These are phyloP conservation scores for Uromys caudimaculatus DNA, from an alignment of 2,797 vertebrate species.

Conservation along the genomic window DNA sequence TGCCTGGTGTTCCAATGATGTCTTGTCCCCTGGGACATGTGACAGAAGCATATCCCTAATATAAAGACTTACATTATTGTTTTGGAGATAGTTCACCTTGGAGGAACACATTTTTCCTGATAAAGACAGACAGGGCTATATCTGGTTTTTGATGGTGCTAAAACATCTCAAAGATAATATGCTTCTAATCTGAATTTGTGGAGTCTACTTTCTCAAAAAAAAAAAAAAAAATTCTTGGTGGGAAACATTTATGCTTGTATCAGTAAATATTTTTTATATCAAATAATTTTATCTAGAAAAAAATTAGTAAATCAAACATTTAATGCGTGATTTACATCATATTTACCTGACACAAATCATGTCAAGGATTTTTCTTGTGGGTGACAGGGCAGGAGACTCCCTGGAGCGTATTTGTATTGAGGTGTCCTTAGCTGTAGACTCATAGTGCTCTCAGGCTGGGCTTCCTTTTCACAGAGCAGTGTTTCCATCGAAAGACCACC, in stretches of 20 bases:
- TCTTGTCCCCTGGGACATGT: not conserved
- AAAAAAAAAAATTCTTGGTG: not conserved
- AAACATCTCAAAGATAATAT: conserved; percentile 36
- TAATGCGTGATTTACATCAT: conserved; percentile 45
- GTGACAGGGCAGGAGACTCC: not conserved
- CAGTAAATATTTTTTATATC: conserved; percentile 26
- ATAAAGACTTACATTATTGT: not conserved
- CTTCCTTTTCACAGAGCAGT: not conserved
- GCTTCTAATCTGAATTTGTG: conserved; percentile 34
- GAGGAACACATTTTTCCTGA: not conserved
- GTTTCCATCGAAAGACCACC: not conserved
- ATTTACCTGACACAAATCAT: conserved; percentile 25
- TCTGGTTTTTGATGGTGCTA: conserved; percentile 19
- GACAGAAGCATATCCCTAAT: not conserved
- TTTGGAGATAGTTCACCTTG: not conserved
- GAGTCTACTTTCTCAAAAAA: conserved; percentile 31
- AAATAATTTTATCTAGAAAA: conserved; percentile 30
- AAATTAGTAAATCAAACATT: conserved; percentile 41
- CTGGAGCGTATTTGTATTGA: not conserved
- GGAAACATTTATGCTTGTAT: not conserved
- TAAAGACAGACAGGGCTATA: not conserved
- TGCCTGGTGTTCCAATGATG: not conserved
- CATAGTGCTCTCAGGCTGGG: not conserved
- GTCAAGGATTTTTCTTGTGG: not conserved
- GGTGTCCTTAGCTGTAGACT: not conserved